Conservation (phyloP, 2,888 invertebrate genomes). For the Xanthorhoe spadicearia region DNA sequence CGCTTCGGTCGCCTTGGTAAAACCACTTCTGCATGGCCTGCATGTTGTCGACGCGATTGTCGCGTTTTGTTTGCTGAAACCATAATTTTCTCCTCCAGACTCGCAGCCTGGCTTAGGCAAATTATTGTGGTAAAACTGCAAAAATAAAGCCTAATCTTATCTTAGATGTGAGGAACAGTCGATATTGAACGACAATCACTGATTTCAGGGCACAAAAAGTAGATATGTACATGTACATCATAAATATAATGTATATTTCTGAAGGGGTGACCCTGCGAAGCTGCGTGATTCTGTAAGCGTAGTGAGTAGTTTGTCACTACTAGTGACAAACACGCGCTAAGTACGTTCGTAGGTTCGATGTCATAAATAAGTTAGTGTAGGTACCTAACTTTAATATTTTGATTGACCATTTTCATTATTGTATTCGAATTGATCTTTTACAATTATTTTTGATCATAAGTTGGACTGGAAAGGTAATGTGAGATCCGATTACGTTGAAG, state of each 20-base stretch:
- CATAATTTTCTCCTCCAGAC: slow-evolving; percentile 56
- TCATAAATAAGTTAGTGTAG: too few species aligned
- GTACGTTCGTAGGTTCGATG: too few species aligned
- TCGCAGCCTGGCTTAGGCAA: slow-evolving; percentile 50
- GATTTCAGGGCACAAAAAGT: slow-evolving; percentile 6
- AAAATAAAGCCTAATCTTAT: slow-evolving; percentile 20
- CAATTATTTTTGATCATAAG: neutral
- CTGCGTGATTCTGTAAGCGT: slow-evolving; percentile 3
- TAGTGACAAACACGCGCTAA: neutral
- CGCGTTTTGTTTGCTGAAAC: slow-evolving; percentile 58
- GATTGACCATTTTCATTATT: neutral
- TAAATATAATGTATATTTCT: too few species aligned
- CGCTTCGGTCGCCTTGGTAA: slow-evolving; percentile 23
- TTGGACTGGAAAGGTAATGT: too few species aligned
- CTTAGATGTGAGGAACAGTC: neutral
- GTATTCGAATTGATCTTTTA: neutral
- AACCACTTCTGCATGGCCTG: slow-evolving; percentile 27
- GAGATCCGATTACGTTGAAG: too few species aligned
- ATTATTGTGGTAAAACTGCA: slow-evolving; percentile 34
- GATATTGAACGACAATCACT: slow-evolving; percentile 3
- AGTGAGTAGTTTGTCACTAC: too few species aligned
- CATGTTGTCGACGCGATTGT: slow-evolving; percentile 31
- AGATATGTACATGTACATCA: neutral
- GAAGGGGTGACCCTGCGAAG: neutral
- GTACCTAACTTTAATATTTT: neutral